Percentiles rank a stretch among this genome's conserved stretches.
These are phyloP conservation scores for Ardeotis arabs DNA, from an alignment of 2,113 vertebrate genomes.

Conservation along the genomic window DNA sequence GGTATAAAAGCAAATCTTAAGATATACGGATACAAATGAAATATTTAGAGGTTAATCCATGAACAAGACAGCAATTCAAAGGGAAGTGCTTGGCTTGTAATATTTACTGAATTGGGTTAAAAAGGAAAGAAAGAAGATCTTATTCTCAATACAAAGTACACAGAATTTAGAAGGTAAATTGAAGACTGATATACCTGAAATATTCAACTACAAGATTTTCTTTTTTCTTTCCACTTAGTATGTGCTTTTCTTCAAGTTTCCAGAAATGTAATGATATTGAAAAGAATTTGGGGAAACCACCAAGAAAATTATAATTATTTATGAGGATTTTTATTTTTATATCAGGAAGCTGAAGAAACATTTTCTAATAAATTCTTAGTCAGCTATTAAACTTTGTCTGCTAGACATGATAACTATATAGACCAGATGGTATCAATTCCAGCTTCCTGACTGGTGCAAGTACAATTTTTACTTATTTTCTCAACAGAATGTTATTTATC, in stretches of 20 bases:
- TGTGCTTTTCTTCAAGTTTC: neutral
- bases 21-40: neutral
- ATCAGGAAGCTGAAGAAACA: neutral
- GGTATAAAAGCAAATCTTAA: neutral
- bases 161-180: neutral
- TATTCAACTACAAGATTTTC: neutral
- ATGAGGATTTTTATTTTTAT: neutral
- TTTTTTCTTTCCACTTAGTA: neutral
- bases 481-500: neutral
- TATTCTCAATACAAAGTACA: neutral
- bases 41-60: slow-evolving; percentile 35
- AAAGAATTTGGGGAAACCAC: neutral
- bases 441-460: neutral
- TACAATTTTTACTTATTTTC: neutral
- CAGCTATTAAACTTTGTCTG: neutral
- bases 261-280: neutral
- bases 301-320: neutral
- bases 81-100: neutral
- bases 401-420: slow-evolving; percentile 1
- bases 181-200: neutral
- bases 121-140: neutral
- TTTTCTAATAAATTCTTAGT: neutral
- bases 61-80: slow-evolving; percentile 28
- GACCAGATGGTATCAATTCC: neutral
- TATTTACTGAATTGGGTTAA: neutral